phyloP scores from a whole-genome alignment of 2,888 invertebrate genomes.

The Acanthacorydalis orientalis region DNA sequence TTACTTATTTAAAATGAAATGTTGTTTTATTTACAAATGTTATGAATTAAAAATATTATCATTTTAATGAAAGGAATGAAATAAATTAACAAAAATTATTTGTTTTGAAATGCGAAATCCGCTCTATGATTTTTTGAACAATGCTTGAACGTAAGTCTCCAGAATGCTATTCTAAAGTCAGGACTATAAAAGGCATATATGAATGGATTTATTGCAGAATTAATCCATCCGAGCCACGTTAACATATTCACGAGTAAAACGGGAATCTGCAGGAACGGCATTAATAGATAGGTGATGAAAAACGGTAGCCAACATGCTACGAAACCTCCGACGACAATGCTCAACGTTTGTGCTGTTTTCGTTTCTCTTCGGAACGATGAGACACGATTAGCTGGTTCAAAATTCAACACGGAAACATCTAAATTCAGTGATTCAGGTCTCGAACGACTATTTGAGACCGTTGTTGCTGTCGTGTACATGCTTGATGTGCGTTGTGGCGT shows the following conservation, averaged over 20 bases:
- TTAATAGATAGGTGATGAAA: conserved; percentile 64
- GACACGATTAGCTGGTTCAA: conserved; percentile 33
- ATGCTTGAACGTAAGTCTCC: conserved; percentile 60
- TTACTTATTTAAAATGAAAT: too few relatives aligned
- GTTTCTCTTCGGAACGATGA: conserved; percentile 61
- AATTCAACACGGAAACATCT: conserved; percentile 32
- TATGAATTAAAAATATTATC: too few relatives aligned
- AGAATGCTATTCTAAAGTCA: conserved; percentile 73
- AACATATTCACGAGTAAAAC: conserved; percentile 49
- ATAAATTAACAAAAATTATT: conserved; percentile 12
- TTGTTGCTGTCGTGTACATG: conserved; percentile 13
- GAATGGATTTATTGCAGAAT: conserved; percentile 79
- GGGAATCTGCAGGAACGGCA: conserved; percentile 55
- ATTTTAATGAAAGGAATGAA: background rate
- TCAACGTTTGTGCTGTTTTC: conserved; percentile 75
- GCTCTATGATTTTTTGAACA: conserved; percentile 32
- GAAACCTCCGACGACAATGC: conserved; percentile 75
- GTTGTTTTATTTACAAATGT: too few relatives aligned
- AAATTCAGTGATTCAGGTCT: conserved; percentile 37
- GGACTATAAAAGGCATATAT: conserved; percentile 82
- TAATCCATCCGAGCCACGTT: conserved; percentile 83
- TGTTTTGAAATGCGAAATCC: conserved; percentile 22
- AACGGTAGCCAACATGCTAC: conserved; percentile 81
- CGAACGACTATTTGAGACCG: conserved; percentile 20
- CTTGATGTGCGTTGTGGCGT: conserved; percentile 19